phyloP scores from a whole-genome alignment of 2,113 vertebrate genomes.

The Chiloscyllium plagiosum region DNA sequence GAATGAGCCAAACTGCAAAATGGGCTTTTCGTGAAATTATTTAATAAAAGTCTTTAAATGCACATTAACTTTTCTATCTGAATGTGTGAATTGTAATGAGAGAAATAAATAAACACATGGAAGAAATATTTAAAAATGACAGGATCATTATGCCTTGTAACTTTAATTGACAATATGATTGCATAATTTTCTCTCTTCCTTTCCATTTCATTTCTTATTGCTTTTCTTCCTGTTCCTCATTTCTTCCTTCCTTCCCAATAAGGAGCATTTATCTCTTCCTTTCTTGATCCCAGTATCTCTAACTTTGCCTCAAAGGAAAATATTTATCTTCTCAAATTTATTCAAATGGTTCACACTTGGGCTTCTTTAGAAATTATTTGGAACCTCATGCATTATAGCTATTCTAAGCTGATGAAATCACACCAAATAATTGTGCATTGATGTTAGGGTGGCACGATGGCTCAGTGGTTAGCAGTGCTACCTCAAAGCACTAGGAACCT shows the following conservation, averaged over 20 bases:
- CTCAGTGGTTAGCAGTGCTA: too few relatives aligned
- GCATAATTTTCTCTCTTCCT: neutral
- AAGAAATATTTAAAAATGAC: neutral
- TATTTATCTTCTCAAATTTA: neutral
- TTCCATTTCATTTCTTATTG: neutral
- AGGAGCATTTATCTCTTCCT: neutral
- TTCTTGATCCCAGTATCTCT: neutral
- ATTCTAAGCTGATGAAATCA: neutral
- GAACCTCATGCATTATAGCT: slow-evolving; percentile 3
- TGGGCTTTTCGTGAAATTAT: neutral
- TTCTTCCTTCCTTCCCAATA: neutral
- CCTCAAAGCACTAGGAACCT: too few relatives aligned
- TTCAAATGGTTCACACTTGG: neutral
- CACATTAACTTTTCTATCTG: neutral
- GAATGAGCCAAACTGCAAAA: neutral
- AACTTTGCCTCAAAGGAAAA: neutral
- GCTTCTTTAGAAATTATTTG: neutral
- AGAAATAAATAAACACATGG: neutral
- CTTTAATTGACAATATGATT: neutral
- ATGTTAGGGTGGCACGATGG: neutral
- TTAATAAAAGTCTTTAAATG: slow-evolving; percentile 8
- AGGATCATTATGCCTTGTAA: neutral
- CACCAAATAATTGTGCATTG: neutral
- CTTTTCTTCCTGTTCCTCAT: neutral
- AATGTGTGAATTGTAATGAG: neutral